Evolutionary conservation across 1,140 invertebrate species (phyloP).

Genomic region (Hyles euphorbiae): DNA sequence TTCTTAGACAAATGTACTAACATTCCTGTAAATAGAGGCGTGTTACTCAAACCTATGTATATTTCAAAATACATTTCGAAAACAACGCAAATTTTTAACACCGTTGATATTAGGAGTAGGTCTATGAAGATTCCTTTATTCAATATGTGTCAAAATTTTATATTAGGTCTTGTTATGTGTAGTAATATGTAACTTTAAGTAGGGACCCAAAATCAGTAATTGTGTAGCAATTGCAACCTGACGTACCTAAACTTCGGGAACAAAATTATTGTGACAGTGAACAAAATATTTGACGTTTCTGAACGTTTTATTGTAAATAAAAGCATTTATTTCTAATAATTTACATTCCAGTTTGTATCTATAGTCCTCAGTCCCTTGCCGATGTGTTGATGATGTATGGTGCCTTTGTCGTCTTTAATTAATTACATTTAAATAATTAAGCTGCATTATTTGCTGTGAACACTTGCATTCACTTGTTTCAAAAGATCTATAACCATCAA

Average conservation of each 20-base stretch:
- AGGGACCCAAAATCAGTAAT: slow-evolving; percentile 3
- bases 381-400: slow-evolving; percentile 14
- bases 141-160: no score
- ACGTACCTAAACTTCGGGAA: slow-evolving; percentile 37
- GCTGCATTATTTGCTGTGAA: no score
- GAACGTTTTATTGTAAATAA: slow-evolving; percentile 30
- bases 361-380: slow-evolving; percentile 40
- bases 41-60: no score
- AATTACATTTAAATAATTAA: not conserved
- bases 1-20: no score
- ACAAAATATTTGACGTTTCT: slow-evolving; percentile 22
- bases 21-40: no score
- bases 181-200: slow-evolving; percentile 1
- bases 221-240: slow-evolving; percentile 1
- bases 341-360: slow-evolving; percentile 53
- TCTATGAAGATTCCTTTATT: no score
- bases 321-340: slow-evolving; percentile 49
- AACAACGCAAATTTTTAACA: no score
- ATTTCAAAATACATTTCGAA: no score
- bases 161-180: not conserved
- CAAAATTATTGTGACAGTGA: slow-evolving; percentile 45
- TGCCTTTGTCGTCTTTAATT: slow-evolving; percentile 15
- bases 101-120: no score
- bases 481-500: no score
- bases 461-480: no score